Percentiles rank a stretch among this genome's conserved stretches.
These are phyloP conservation scores for Pachyuromys duprasi DNA, from an alignment of 2,797 vertebrate species.

Conservation along the genomic window DNA sequence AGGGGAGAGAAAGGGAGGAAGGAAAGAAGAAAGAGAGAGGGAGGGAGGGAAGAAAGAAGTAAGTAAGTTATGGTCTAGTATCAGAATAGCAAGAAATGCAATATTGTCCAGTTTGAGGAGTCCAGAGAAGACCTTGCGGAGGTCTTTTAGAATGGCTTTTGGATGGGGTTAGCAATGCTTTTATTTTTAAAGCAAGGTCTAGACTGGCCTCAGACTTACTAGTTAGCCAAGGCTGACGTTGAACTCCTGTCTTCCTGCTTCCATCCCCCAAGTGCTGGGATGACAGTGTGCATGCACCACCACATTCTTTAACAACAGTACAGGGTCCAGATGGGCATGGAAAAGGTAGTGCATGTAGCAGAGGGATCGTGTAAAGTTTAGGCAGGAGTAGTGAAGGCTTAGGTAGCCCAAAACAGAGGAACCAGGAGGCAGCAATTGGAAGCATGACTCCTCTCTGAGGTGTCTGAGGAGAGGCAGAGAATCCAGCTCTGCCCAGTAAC, in stretches of 20 bases:
- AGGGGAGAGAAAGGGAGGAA: no score
- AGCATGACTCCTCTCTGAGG: background rate
- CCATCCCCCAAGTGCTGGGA: background rate
- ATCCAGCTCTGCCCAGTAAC: background rate
- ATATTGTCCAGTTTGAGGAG: background rate
- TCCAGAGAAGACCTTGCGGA: constrained; percentile 1
- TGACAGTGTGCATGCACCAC: no score
- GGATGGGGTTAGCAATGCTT: background rate
- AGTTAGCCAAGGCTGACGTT: background rate
- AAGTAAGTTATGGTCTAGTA: background rate
- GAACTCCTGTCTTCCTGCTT: background rate
- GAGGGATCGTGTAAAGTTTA: background rate
- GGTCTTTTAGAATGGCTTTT: constrained; percentile 18
- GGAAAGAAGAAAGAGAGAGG: background rate
- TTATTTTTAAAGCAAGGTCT: background rate
- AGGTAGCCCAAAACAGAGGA: background rate
- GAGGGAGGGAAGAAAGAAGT: no score
- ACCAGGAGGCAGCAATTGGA: background rate
- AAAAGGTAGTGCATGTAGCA: background rate
- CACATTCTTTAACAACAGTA: background rate
- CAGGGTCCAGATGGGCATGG: background rate
- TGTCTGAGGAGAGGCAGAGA: background rate
- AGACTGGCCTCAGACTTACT: background rate
- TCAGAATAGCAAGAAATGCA: background rate
- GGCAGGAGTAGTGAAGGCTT: background rate